phyloP scores from a whole-genome alignment of 2,888 invertebrate species.

The Agonopterix arenella region DNA sequence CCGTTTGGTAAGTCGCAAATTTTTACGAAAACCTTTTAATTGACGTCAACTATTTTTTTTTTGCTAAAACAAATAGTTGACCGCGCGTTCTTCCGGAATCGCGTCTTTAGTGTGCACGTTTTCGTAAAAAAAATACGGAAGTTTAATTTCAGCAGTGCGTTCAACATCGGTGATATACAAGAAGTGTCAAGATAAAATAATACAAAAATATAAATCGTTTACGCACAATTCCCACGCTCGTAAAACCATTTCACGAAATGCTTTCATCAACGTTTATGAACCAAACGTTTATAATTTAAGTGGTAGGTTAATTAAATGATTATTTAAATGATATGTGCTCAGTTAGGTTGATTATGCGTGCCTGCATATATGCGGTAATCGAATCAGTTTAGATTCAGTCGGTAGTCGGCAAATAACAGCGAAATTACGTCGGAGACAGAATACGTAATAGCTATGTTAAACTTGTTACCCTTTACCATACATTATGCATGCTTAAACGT shows the following conservation, averaged over 20 bases:
- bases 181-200: constrained; percentile 49
- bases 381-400: constrained; percentile 30
- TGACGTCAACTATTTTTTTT: constrained; percentile 36
- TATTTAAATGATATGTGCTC: neutral
- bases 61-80: constrained; percentile 34
- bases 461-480: constrained; percentile 28
- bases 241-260: constrained; percentile 77
- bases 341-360: neutral
- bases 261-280: constrained; percentile 40
- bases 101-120: constrained; percentile 19
- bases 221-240: constrained; percentile 75
- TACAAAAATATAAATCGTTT: constrained; percentile 43
- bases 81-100: constrained; percentile 22
- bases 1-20: constrained; percentile 78
- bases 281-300: constrained; percentile 24
- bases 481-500: constrained; percentile 10
- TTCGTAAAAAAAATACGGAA: constrained; percentile 30
- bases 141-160: constrained; percentile 65
- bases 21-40: constrained; percentile 18
- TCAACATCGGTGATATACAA: constrained; percentile 49
- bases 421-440: constrained; percentile 39
- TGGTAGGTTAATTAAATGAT: constrained; percentile 9
- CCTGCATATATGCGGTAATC: constrained; percentile 8
- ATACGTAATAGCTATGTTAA: constrained; percentile 49
- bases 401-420: constrained; percentile 46